Percentiles rank a stretch among this genome's conserved stretches.
Evolutionary conservation across 2,888 invertebrate species (phyloP).

Genomic region (Hypolimnas misippus): DNA sequence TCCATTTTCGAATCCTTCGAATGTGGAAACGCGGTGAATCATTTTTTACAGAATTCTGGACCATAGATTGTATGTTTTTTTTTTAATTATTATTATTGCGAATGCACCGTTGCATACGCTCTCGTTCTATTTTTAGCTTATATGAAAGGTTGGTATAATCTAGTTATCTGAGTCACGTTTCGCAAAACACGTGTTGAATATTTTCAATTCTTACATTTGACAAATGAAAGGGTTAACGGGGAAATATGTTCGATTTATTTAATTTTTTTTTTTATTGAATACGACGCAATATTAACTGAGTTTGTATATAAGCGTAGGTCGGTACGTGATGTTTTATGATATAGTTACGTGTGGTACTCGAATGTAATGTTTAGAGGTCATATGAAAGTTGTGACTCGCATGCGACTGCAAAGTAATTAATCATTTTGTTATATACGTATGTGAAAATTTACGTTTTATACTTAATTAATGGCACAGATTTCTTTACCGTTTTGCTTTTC

Average conservation of each 20-base stretch:
- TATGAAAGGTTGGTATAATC: conserved; percentile 58
- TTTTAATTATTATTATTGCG: background rate
- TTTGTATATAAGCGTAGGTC: too few species aligned
- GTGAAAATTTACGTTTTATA: conserved; percentile 15
- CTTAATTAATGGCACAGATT: background rate
- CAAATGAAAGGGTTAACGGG: conserved; percentile 12
- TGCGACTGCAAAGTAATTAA: conserved; percentile 22
- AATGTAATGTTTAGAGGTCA: conserved; percentile 44
- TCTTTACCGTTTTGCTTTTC: background rate
- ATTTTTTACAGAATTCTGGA: background rate
- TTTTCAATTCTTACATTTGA: conserved; percentile 29
- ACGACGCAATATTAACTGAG: too few species aligned
- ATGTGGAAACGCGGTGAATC: conserved; percentile 1
- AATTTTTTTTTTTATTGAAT: too few species aligned
- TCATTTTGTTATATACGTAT: conserved; percentile 19
- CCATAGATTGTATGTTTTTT: background rate
- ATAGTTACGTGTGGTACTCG: conserved; percentile 19
- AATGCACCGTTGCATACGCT: conserved; percentile 10
- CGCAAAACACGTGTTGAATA: conserved; percentile 48
- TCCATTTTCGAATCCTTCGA: conserved; percentile 41
- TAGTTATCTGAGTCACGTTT: conserved; percentile 59
- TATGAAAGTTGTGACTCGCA: conserved; percentile 46
- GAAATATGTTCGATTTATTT: too few species aligned
- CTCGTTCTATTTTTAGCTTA: conserved; percentile 29
- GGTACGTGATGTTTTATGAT: conserved; percentile 26